A percentile compares a stretch with the other conserved stretches of the same genome.
Evolutionary conservation across 1,140 invertebrate species (phyloP).

Genomic region (Portunus trituberculatus): DNA sequence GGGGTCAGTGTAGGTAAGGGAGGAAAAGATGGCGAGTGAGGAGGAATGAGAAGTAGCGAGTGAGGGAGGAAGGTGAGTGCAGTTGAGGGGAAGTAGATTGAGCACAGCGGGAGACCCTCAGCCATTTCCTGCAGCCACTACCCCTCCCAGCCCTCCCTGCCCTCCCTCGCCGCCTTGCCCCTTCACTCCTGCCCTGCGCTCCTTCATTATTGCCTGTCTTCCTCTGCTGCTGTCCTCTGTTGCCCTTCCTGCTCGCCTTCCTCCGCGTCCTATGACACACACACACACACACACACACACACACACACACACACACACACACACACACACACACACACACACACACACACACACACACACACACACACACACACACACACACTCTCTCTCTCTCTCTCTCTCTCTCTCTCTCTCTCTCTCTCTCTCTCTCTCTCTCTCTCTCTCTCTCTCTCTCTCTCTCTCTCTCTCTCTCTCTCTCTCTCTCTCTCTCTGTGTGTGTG

Average conservation of each 20-base stretch:
- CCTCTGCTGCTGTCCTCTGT: not conserved
- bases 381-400: too few relatives aligned
- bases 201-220: not conserved
- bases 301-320: not conserved
- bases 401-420: not conserved
- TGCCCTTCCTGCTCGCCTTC: not conserved
- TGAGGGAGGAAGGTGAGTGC: not conserved
- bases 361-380: conserved; percentile 6
- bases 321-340: not conserved
- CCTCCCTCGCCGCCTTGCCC: not conserved
- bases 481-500: too few relatives aligned
- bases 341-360: not conserved
- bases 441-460: not conserved
- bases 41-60: not conserved
- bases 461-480: not conserved
- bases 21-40: not conserved
- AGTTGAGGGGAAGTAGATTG: conserved; percentile 41
- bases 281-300: too few relatives aligned
- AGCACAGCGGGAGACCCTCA: conserved; percentile 30
- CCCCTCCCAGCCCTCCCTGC: not conserved
- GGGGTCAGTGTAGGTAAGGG: not conserved
- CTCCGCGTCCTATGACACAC: too few relatives aligned
- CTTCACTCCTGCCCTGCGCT: not conserved
- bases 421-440: not conserved
- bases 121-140: conserved; percentile 13